Evolutionary conservation across 1,140 invertebrate genomes (phyloP).

Genomic region (Zaprionus inermis): DNA sequence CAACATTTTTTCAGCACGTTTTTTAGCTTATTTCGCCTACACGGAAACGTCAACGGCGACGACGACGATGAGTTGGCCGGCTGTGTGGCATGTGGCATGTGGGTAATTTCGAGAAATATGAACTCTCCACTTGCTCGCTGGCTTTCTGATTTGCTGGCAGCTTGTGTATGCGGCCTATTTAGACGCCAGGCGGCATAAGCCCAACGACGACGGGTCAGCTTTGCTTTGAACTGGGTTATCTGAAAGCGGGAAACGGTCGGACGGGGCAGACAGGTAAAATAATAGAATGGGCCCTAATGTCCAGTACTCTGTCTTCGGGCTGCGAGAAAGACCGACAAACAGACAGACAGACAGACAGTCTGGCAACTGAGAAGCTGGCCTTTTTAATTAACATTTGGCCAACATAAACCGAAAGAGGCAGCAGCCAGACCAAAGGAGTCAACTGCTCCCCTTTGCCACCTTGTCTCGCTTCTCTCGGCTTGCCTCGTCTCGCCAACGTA

Average conservation of each 20-base stretch:
- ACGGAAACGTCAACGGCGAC: background rate
- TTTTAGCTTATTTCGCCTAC: background rate
- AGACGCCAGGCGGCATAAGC: constrained; percentile 57
- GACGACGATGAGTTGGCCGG: background rate
- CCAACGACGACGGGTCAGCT: constrained; percentile 15
- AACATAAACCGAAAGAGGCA: constrained; percentile 44
- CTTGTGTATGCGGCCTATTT: constrained; percentile 48
- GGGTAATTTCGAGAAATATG: constrained; percentile 63
- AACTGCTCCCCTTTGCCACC: background rate
- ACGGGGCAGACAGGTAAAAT: constrained; percentile 31
- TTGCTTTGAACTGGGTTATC: constrained; percentile 35
- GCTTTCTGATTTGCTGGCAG: constrained; percentile 56
- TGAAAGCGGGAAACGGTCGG: constrained; percentile 23
- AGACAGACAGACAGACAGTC: background rate
- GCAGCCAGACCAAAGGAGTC: constrained; percentile 8
- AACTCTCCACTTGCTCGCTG: constrained; percentile 39
- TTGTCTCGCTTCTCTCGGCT: background rate
- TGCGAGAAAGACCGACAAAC: background rate
- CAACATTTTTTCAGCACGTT: background rate
- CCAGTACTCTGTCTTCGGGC: constrained; percentile 1
- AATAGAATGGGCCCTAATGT: constrained; percentile 46
- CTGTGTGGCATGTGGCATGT: constrained; percentile 35
- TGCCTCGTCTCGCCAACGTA: background rate
- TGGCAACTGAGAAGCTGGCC: constrained; percentile 16
- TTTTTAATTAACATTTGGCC: constrained; percentile 73